Conservation (phyloP, 2,888 invertebrate species). For the Zele albiditarsus region DNA sequence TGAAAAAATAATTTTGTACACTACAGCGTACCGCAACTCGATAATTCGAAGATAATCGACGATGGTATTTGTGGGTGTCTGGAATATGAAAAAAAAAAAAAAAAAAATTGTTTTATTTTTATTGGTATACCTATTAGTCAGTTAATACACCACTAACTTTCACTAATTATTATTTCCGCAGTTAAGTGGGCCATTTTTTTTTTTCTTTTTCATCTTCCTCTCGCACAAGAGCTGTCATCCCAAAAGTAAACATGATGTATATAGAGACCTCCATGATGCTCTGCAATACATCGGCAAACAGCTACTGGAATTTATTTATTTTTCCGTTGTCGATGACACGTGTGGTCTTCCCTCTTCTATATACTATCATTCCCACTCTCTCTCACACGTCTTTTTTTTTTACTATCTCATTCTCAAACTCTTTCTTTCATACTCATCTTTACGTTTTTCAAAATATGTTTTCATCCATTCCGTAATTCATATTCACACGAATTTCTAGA, state of each 20-base stretch:
- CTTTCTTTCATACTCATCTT: neutral
- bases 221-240: conserved; percentile 31
- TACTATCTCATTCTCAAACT: conserved; percentile 19
- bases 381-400: conserved; percentile 19
- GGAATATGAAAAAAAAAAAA: neutral
- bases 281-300: conserved; percentile 63
- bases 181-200: conserved; percentile 60
- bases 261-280: conserved; percentile 47
- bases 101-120: neutral
- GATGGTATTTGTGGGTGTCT: too few species aligned
- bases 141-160: neutral
- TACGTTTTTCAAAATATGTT: too few species aligned
- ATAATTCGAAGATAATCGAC: too few species aligned
- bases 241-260: conserved; percentile 47
- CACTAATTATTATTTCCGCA: conserved; percentile 56
- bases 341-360: conserved; percentile 41
- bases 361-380: conserved; percentile 10
- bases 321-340: conserved; percentile 51
- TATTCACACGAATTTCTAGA: too few species aligned
- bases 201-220: conserved; percentile 15
- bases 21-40: too few species aligned
- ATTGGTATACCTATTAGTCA: neutral
- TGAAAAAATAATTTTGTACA: conserved; percentile 29
- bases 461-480: too few species aligned
- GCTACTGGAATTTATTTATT: conserved; percentile 62